These are phyloP conservation scores for Corbicula japonica DNA, from an alignment of 2,888 invertebrate species.

Conservation along the genomic window DNA sequence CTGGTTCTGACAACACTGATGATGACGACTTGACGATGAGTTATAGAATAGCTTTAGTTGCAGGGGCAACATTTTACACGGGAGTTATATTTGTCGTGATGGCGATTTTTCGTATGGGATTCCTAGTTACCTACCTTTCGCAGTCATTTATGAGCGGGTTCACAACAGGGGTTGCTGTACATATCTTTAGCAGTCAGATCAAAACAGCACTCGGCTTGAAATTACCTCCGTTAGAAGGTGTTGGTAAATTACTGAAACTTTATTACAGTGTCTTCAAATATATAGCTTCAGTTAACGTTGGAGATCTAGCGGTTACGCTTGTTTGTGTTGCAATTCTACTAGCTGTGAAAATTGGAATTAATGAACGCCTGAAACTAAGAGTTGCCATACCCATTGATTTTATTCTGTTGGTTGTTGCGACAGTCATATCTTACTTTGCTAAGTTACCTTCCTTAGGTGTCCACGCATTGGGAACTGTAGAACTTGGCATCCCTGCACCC, in stretches of 20 bases:
- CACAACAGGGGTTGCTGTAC: conserved; percentile 72
- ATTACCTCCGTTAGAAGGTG: conserved; percentile 51
- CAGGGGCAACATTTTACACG: conserved; percentile 65
- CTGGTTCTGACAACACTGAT: neutral
- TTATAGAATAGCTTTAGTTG: conserved; percentile 68
- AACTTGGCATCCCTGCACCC: conserved; percentile 78
- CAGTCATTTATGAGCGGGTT: conserved; percentile 77
- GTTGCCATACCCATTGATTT: conserved; percentile 83
- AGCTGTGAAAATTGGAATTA: conserved; percentile 85
- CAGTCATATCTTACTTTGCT: conserved; percentile 76
- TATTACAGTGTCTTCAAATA: conserved; percentile 88
- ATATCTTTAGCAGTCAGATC: conserved; percentile 73
- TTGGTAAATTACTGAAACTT: conserved; percentile 87
- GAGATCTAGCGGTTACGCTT: conserved; percentile 90
- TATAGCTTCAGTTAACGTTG: conserved; percentile 89
- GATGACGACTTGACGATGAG: conserved; percentile 33
- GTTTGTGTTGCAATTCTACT: conserved; percentile 90
- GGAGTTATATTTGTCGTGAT: conserved; percentile 71
- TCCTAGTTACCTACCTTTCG: conserved; percentile 74
- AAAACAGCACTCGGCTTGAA: conserved; percentile 65
- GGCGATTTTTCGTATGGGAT: conserved; percentile 73
- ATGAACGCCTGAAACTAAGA: conserved; percentile 74
- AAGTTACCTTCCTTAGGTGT: conserved; percentile 67
- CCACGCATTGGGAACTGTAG: conserved; percentile 71
- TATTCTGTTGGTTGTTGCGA: conserved; percentile 75